These are phyloP conservation scores for Octodon degus DNA, from an alignment of 2,113 vertebrate species.

Conservation along the genomic window DNA sequence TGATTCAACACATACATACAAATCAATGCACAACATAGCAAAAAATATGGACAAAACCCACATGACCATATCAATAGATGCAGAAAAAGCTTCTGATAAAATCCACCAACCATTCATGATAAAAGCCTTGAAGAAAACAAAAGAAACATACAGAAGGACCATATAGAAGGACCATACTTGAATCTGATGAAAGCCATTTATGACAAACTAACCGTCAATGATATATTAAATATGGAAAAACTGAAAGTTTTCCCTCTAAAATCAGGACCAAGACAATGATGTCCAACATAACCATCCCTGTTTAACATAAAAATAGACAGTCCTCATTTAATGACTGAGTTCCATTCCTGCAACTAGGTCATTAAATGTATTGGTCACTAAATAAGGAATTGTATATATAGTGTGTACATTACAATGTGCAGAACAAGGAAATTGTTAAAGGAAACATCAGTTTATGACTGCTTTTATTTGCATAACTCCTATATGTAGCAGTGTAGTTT, in stretches of 20 bases:
- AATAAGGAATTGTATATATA: background rate
- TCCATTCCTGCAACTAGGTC: background rate
- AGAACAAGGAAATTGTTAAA: background rate
- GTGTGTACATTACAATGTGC: background rate
- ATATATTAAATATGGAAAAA: background rate
- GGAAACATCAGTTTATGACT: background rate
- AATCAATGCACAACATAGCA: background rate
- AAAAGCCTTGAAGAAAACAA: background rate
- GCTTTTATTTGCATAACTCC: background rate
- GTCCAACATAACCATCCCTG: background rate
- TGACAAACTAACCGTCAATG: background rate
- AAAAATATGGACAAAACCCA: background rate
- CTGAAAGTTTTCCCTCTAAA: background rate
- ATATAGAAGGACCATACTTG: background rate
- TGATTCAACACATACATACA: background rate
- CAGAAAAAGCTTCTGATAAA: background rate
- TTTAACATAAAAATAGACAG: background rate
- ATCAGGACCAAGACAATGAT: background rate
- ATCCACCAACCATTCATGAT: background rate
- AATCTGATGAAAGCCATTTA: background rate
- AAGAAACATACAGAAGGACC: background rate
- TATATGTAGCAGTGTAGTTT: background rate
- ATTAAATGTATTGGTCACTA: background rate
- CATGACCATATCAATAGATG: background rate
- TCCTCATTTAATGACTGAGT: background rate